Evolutionary conservation across 2,797 vertebrate genomes (phyloP), one percentile per base, ranked within the genome.

Genomic region (Xyrichtys novacula): DNA sequence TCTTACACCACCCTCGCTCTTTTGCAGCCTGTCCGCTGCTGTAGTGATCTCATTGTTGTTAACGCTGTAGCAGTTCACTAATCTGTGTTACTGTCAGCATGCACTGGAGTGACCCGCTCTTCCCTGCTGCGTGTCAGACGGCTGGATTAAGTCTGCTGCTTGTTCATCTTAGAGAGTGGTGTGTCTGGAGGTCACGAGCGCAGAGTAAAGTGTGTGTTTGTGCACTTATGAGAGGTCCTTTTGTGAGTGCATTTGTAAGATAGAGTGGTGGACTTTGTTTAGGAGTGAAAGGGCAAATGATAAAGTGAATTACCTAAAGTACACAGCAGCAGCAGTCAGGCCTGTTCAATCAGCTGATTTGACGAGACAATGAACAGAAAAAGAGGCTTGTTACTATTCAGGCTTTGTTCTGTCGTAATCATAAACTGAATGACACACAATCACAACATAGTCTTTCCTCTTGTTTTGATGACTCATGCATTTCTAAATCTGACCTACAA

Each of bases 341-440:
- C 68, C 55, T 72, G 54, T 86, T 76, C 59, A 76, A 78, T 82
- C 78, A 78, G 80, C 81, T 79, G 85, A 83, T 67, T 76, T 25
- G 0, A 48, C 52, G 46, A 54, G 29, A 57, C 6, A 7, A 20
- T 63, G 52, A 74, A 64, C 34, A 49, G 15, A 55, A 29, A 61
- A 67, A 40, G 26, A 10, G 15, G 19, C 22, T 25, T 32, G 7
- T 15, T 17, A 5, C 31, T 10, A 53, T 40, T 0, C 3, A 28
- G 16, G n/a, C 42, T 73, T 73, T 77, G 43, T 74, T 2, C 32
- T n/a, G n/a, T n/a, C n/a, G n/a, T 40, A 12, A n/a, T n/a, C 63
- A 46, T 47, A 19, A 38, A 7, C 39, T 26, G 39, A 16, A 61
- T 48, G 16, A 66, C 14, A 2, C 42, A 53, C 10, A 43, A 16